phyloP scores from a whole-genome alignment of 2,888 invertebrate species.

The Acheta domesticus region DNA sequence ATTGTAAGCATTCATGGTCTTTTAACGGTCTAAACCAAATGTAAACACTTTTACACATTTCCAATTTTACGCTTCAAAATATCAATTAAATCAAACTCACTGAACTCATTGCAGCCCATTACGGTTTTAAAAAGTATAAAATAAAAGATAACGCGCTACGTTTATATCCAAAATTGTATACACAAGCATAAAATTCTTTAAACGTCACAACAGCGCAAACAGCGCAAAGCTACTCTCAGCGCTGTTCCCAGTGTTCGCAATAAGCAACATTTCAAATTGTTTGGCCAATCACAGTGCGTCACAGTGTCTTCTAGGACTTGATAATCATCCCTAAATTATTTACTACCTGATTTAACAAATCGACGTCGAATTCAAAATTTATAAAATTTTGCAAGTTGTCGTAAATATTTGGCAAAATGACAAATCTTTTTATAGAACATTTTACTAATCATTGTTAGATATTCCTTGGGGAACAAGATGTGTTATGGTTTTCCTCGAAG shows the following conservation, averaged over 20 bases:
- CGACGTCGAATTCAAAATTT: too few relatives aligned
- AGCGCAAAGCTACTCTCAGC: slow-evolving; percentile 12
- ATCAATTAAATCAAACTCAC: slow-evolving; percentile 31
- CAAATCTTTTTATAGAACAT: too few relatives aligned
- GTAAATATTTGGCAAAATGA: too few relatives aligned
- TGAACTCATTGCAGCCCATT: slow-evolving; percentile 38
- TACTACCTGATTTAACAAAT: too few relatives aligned
- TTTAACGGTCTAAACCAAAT: neutral
- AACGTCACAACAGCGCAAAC: slow-evolving; percentile 37
- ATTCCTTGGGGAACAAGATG: neutral
- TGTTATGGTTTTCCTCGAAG: neutral
- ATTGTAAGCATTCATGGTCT: too few relatives aligned
- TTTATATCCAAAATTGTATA: slow-evolving; percentile 19
- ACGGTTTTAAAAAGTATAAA: slow-evolving; percentile 2
- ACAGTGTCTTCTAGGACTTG: too few relatives aligned
- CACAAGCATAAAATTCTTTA: slow-evolving; percentile 36
- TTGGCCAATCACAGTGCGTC: neutral
- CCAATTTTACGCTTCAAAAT: neutral
- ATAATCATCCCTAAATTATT: too few relatives aligned
- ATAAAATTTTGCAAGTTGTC: too few relatives aligned
- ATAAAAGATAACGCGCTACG: neutral
- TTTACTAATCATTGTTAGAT: too few relatives aligned
- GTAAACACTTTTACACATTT: slow-evolving; percentile 25
- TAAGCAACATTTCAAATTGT: slow-evolving; percentile 35
- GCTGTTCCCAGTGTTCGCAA: slow-evolving; percentile 21